Evolutionary conservation across 2,113 vertebrate genomes (phyloP).

Genomic region (Smithornis capensis): DNA sequence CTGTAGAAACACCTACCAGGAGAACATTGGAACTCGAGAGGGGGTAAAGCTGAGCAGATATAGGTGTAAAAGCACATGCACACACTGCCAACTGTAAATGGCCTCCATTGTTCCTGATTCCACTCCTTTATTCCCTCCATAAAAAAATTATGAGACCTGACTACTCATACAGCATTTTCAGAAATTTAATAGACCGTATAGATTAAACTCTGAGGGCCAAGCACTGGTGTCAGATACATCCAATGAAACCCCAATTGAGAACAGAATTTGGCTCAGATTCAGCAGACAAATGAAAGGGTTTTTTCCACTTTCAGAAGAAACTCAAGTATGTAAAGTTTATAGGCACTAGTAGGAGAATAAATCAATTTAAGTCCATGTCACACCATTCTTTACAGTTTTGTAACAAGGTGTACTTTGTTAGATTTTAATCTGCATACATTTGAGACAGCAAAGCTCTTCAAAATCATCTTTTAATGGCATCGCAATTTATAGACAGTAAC

Average conservation of each 20-base stretch:
- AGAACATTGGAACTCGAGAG: neutral
- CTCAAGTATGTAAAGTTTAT: conserved; percentile 68
- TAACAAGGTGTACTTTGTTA: conserved; percentile 85
- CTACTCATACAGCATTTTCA: conserved; percentile 37
- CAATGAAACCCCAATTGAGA: conserved; percentile 44
- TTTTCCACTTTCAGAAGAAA: conserved; percentile 64
- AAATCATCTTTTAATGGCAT: conserved; percentile 86
- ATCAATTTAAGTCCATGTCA: conserved; percentile 78
- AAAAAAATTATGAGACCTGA: conserved; percentile 57
- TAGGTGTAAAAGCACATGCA: accelerated
- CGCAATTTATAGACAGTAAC: conserved; percentile 88
- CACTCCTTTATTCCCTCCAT: conserved; percentile 43
- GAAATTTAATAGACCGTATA: conserved; percentile 48
- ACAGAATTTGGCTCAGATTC: conserved; percentile 47
- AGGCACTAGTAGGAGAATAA: conserved; percentile 71
- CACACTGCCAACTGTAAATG: neutral
- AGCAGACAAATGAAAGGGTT: conserved; percentile 36
- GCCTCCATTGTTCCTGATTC: conserved; percentile 1
- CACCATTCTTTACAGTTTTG: conserved; percentile 78
- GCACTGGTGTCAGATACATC: conserved; percentile 26
- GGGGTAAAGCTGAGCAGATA: neutral
- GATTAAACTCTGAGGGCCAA: conserved; percentile 62
- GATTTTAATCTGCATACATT: conserved; percentile 85
- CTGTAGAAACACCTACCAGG: neutral
- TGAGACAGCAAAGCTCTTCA: conserved; percentile 81